These are phyloP conservation scores for Eupsilia transversa DNA, from an alignment of 2,888 invertebrate species.

Conservation along the genomic window DNA sequence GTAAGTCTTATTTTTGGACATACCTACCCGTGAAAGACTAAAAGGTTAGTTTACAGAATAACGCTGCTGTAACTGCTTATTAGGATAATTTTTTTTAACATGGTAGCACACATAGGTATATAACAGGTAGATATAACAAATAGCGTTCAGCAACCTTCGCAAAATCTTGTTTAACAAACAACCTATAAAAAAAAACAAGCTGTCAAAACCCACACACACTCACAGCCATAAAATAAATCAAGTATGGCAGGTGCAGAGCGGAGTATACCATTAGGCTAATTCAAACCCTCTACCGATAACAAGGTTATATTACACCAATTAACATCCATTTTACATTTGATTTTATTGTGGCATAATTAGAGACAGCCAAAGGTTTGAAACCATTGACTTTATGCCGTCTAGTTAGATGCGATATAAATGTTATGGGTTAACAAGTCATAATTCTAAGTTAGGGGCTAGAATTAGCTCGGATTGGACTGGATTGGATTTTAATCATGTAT, in stretches of 20 bases:
- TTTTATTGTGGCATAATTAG: conserved; percentile 81
- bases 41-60: neutral
- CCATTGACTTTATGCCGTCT: conserved; percentile 68
- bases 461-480: conserved; percentile 20
- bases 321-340: conserved; percentile 80
- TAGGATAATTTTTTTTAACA: too few relatives aligned
- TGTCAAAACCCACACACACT: conserved; percentile 39
- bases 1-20: neutral
- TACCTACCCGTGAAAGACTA: neutral
- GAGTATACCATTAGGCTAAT: conserved; percentile 71
- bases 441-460: conserved; percentile 38
- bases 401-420: conserved; percentile 49
- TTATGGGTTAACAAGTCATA: conserved; percentile 50
- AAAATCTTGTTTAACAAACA: conserved; percentile 1
- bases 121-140: neutral
- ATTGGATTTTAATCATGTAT: conserved; percentile 24
- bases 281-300: conserved; percentile 77
- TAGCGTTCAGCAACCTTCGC: neutral
- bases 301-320: conserved; percentile 80
- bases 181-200: neutral
- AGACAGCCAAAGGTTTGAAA: conserved; percentile 75
- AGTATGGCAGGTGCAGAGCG: conserved; percentile 63
- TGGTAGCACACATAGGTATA: too few relatives aligned
- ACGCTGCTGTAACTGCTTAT: too few relatives aligned
- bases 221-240: conserved; percentile 48